phyloP scores from a whole-genome alignment of 2,797 vertebrate species.

The Phataginus tricuspis region DNA sequence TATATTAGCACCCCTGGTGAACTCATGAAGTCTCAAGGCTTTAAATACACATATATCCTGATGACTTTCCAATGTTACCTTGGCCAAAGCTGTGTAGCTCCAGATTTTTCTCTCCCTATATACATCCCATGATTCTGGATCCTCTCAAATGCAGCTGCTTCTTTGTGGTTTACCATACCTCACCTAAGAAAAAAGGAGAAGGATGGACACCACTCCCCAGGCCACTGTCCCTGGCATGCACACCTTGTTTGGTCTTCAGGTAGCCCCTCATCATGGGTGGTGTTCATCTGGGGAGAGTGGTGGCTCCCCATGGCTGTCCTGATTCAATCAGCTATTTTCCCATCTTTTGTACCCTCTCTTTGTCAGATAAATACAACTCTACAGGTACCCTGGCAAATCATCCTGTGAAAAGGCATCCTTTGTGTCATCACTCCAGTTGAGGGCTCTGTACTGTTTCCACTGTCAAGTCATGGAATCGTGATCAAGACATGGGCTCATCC shows the following conservation, averaged over 20 bases:
- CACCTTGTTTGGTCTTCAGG: background rate
- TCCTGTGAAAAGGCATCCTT: background rate
- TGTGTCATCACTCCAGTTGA: background rate
- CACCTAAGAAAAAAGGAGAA: background rate
- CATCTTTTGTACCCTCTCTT: background rate
- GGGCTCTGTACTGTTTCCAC: background rate
- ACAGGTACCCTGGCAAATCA: background rate
- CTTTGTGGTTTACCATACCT: background rate
- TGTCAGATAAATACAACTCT: background rate
- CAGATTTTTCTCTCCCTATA: background rate
- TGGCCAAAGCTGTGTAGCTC: background rate
- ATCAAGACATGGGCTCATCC: background rate
- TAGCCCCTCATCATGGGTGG: background rate
- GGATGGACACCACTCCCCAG: background rate
- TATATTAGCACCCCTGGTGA: background rate
- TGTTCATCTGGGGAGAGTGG: no score
- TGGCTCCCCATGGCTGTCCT: background rate
- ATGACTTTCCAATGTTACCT: background rate
- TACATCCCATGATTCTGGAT: background rate
- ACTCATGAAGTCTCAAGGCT: background rate
- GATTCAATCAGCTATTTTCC: background rate
- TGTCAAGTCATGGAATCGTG: background rate
- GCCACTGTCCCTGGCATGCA: background rate
- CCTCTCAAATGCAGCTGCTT: background rate
- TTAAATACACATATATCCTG: background rate